Evolutionary conservation across 2,797 vertebrate species (phyloP).

Genomic region (Smutsia temminckii): DNA sequence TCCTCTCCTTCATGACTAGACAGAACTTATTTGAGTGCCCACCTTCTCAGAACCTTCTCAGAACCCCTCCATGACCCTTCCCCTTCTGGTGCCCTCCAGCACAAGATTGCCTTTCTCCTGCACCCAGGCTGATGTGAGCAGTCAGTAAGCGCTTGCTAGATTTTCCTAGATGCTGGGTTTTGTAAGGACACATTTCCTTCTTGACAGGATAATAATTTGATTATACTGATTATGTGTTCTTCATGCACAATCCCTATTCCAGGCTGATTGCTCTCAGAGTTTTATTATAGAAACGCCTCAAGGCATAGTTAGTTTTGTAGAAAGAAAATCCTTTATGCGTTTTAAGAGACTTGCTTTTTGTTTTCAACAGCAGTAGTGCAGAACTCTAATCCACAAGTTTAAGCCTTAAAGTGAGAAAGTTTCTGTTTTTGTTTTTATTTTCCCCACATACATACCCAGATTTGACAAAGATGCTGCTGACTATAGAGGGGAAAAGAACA

Average conservation of each 20-base stretch:
- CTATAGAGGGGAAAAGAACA: neutral
- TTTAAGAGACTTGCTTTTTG: slow-evolving; percentile 57
- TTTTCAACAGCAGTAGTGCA: neutral
- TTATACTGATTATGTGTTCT: slow-evolving; percentile 76
- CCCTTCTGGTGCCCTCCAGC: neutral
- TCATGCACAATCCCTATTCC: slow-evolving; percentile 41
- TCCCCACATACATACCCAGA: neutral
- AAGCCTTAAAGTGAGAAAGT: neutral
- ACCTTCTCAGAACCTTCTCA: neutral
- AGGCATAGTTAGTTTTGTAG: slow-evolving; percentile 66
- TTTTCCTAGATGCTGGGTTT: slow-evolving; percentile 50
- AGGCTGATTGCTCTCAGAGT: slow-evolving; percentile 65
- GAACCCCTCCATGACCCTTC: neutral
- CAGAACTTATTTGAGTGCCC: neutral
- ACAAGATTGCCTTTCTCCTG: neutral
- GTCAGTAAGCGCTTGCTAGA: neutral
- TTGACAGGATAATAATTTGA: slow-evolving; percentile 78
- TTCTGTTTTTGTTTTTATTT: neutral
- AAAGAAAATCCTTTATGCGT: slow-evolving; percentile 48
- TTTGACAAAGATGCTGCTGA: neutral
- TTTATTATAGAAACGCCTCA: slow-evolving; percentile 76
- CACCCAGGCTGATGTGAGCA: neutral
- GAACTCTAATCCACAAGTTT: neutral
- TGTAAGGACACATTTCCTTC: slow-evolving; percentile 72
- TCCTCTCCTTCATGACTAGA: neutral